Conservation (phyloP, 1,140 invertebrate species). For the Papilio polytes region DNA sequence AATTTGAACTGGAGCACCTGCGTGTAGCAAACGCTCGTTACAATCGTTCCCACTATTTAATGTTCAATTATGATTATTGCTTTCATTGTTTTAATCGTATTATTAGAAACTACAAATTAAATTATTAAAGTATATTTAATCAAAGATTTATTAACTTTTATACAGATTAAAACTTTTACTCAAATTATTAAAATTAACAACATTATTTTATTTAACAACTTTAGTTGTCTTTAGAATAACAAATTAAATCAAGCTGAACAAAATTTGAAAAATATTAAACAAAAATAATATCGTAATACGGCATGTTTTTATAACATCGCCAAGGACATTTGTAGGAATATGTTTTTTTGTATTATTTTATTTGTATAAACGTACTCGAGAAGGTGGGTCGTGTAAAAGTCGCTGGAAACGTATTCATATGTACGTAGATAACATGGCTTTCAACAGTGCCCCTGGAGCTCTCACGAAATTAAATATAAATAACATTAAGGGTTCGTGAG, state of each 20-base stretch:
- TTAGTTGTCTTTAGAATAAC: neutral
- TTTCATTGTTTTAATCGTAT: neutral
- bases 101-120: neutral
- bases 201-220: neutral
- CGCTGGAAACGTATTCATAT: conserved; percentile 1
- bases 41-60: conserved; percentile 17
- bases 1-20: conserved; percentile 11
- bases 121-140: neutral
- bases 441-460: conserved; percentile 44
- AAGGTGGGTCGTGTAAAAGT: conserved; percentile 17
- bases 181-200: no score
- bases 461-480: conserved; percentile 69
- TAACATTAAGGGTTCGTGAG: conserved; percentile 58
- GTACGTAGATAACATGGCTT: conserved; percentile 40
- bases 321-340: neutral
- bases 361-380: conserved; percentile 3
- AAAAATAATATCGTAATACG: neutral
- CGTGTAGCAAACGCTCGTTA: neutral
- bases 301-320: neutral
- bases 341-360: neutral
- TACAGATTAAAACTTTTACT: no score
- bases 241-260: neutral
- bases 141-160: no score
- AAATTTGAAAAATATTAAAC: neutral
- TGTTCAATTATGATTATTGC: conserved; percentile 26